Base-by-base conservation (phyloP, 1,140 invertebrate genomes). In the Macrobrachium nipponense region DNA sequence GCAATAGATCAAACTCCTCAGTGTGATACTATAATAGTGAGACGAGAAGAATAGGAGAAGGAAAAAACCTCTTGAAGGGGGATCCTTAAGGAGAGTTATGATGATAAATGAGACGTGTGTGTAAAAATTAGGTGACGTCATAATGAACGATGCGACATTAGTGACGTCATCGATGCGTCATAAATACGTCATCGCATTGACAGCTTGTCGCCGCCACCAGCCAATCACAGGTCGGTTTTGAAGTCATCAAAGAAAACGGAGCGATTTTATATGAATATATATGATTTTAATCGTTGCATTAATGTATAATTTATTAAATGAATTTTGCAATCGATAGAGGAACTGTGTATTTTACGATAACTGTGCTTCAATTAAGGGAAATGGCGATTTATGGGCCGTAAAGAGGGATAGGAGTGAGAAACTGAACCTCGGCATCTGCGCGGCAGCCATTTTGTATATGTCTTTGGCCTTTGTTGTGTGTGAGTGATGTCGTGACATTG, bases 391-490 rank as follows among this genome's bases (percentile, higher is more conserved):
- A 78, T 86, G 51, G 77, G 72, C 12, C 64, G 27, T 59, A 43
- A 62, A 60, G 64, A 2, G 11, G 44, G 72, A 79, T 84, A 79
- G 79, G 79, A 60, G 77, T 62, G 78, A 68, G 20, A 80, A n/a
- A 76, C 66, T 75, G 70, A 20, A 85, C 60, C 76, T 77, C 76
- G 77, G 68, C 66, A 44, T 86, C 44, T 86, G 83, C 77, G 83
- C 83, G 83, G 64, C 83, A 72, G 83, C 83, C 83, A 86, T 86
- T 86, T 86, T 86, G 83, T 86, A 51, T 80, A 80, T 80, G 77
- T 80, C 83, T 80, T 27, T 44, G 77, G 51, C 80, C 83, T 86
- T 86, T 86, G 83, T 86, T 86, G 83, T 86, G 77, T 86, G 83
- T 80, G 77, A 80, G 77, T 86, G 83, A 86, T 86, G 83, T 86